Base-by-base conservation (phyloP, 1,140 invertebrate species). In the Cydia fagiglandana region DNA sequence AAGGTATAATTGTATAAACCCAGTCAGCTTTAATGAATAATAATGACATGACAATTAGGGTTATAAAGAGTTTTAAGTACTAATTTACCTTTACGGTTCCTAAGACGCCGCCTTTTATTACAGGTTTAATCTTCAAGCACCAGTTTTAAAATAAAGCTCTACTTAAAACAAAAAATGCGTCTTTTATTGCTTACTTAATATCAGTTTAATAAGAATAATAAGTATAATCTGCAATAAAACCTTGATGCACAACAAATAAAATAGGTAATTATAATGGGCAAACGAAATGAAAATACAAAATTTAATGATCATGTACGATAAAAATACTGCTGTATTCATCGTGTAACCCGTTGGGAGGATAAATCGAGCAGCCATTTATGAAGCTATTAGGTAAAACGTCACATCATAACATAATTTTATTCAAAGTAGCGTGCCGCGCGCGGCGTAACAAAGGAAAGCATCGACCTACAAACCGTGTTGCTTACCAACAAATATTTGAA, bases 401-500 rank as follows among this genome's bases (percentile, higher is more conserved):
- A 45, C 66, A 70, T 70, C 34, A 70, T 70, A 70, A 70, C 66
- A 41, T 70, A 70, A 41, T 68, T 30, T 68, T 68, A 41, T 70
- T 41, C 34, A 70, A 70, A 70, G 64, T 68, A 68, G 34, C 66
- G 66, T 13, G 34, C 66, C n/a, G 28, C 30, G n/a, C n/a, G 50
- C n/a, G n/a, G n/a, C 50, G 66, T 70, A 70, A 70, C 66, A 70
- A 70, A 70, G 66, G 66, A 70, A 70, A 45, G 34, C 66, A 68
- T 30, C 64, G 66, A 20, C 66, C 66, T 70, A 34, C 15, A 70
- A 70, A 41, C 66, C n/a, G 34, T 70, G 30, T 70, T 38, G 66
- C 17, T 70, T 70, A 70, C 66, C 66, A 45, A 45, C 66, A 70
- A 70, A 70, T 70, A 70, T 70, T 70, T 70, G 66, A 70, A 45